Evolutionary conservation across 1,140 invertebrate species (phyloP).

Genomic region (Hirudo medicinalis): DNA sequence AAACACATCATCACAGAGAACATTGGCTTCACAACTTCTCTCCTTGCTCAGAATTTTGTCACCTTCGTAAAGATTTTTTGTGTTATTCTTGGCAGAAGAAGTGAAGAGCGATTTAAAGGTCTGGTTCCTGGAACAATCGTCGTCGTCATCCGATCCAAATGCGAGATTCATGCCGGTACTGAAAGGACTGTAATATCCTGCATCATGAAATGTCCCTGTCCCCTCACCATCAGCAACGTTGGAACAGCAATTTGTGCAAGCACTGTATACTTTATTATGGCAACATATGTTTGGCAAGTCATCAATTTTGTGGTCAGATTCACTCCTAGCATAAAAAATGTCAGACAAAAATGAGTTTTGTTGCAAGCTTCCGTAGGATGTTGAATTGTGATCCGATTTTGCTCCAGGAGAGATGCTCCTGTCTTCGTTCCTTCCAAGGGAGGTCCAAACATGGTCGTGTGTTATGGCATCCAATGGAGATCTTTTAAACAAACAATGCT

Average conservation of each 20-base stretch:
- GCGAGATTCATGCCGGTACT: conserved; percentile 1
- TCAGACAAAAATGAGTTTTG: conserved; percentile 10
- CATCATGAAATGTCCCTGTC: not conserved
- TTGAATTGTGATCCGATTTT: conserved; percentile 16
- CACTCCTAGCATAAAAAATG: not conserved
- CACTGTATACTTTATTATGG: too few relatives aligned
- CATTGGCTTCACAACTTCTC: too few relatives aligned
- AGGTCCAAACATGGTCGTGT: not conserved
- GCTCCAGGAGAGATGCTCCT: conserved; percentile 13
- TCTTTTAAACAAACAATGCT: not conserved
- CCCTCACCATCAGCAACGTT: not conserved
- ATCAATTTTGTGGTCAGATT: not conserved
- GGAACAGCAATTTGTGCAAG: too few relatives aligned
- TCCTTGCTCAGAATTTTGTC: too few relatives aligned
- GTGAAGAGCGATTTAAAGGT: not conserved
- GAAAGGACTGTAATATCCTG: conserved; percentile 6
- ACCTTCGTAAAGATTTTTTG: too few relatives aligned
- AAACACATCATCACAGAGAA: too few relatives aligned
- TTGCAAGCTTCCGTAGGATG: conserved; percentile 16
- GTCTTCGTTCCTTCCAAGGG: not conserved
- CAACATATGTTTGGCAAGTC: conserved; percentile 7
- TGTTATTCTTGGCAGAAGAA: not conserved
- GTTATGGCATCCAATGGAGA: not conserved
- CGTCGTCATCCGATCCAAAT: not conserved
- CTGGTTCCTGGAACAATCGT: not conserved